Evolutionary conservation across 92 coral and sea anemone genomes (phyloP).

Genomic region (Plumapathes pennacea): DNA sequence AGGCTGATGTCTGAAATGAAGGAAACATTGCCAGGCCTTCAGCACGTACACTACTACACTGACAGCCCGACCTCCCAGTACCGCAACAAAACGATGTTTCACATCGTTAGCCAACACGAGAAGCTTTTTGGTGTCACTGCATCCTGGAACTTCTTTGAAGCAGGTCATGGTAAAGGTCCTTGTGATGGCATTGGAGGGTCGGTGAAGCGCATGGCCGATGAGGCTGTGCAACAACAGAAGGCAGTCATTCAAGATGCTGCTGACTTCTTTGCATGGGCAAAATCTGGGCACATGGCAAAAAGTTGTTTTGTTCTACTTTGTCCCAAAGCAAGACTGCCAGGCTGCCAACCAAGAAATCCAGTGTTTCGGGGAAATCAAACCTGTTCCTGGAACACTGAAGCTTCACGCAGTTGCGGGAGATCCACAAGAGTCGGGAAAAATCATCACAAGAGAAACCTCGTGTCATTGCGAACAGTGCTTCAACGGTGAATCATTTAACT

Average conservation of each 20-base stretch:
- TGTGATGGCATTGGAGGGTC: conserved; percentile 53
- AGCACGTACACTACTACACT: conserved; percentile 39
- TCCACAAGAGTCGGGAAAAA: conserved; percentile 11
- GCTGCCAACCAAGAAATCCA: conserved; percentile 11
- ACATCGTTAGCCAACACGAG: conserved; percentile 10
- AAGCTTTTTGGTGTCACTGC: conserved; percentile 25
- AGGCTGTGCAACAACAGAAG: conserved; percentile 40
- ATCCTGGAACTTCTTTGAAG: conserved; percentile 52
- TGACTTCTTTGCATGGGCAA: conserved; percentile 47
- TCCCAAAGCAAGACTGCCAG: conserved; percentile 9
- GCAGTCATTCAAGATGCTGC: conserved; percentile 27
- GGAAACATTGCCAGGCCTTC: background rate
- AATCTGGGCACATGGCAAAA: conserved; percentile 8
- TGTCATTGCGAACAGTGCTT: conserved; percentile 39
- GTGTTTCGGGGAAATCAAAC: conserved; percentile 7
- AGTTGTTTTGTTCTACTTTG: conserved; percentile 10
- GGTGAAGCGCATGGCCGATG: conserved; percentile 40
- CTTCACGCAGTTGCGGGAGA: conserved; percentile 35
- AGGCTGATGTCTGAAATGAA: conserved; percentile 22
- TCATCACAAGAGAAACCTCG: conserved; percentile 33
- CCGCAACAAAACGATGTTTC: conserved; percentile 49
- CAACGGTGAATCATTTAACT: conserved; percentile 2
- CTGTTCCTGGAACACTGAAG: conserved; percentile 36
- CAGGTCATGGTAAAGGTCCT: conserved; percentile 40
- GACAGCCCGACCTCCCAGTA: conserved; percentile 63